phyloP scores from a whole-genome alignment of 2,113 vertebrate species.

The Morone chrysops region DNA sequence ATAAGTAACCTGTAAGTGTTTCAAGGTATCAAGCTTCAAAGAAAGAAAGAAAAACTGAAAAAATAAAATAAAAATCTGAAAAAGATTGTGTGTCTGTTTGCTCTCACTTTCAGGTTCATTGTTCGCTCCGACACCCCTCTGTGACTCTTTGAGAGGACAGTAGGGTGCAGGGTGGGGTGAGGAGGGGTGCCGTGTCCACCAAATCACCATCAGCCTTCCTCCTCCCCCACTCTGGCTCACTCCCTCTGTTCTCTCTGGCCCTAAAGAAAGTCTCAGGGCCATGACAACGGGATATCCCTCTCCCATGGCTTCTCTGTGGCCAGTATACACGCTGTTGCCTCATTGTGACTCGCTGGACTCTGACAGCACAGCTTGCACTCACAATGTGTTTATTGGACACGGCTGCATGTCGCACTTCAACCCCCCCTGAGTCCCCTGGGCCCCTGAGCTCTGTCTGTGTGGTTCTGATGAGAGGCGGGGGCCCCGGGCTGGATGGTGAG shows the following conservation, averaged over 20 bases:
- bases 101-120: slow-evolving; percentile 17
- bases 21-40: background rate
- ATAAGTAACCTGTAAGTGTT: background rate
- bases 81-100: background rate
- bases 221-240: background rate
- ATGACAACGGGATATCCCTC: slow-evolving; percentile 47
- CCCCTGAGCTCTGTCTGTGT: slow-evolving; percentile 49
- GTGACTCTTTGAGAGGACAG: slow-evolving; percentile 34
- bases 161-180: background rate
- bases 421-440: background rate
- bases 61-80: background rate
- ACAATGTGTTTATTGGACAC: slow-evolving; percentile 75
- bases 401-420: slow-evolving; percentile 46
- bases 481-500: slow-evolving; percentile 37
- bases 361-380: slow-evolving; percentile 68
- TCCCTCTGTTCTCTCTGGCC: background rate
- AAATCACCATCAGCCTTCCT: slow-evolving; percentile 4
- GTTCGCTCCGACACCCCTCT: slow-evolving; percentile 36
- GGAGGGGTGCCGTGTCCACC: slow-evolving; percentile 13
- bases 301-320: slow-evolving; percentile 34
- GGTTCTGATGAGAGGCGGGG: slow-evolving; percentile 50
- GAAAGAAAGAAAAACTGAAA: background rate
- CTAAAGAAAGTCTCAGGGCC: slow-evolving; percentile 36
- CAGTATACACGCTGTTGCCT: slow-evolving; percentile 57
- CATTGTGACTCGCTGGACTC: slow-evolving; percentile 71